phyloP scores from a whole-genome alignment of 2,797 vertebrate genomes.

The Chlorospingus semifuscus region DNA sequence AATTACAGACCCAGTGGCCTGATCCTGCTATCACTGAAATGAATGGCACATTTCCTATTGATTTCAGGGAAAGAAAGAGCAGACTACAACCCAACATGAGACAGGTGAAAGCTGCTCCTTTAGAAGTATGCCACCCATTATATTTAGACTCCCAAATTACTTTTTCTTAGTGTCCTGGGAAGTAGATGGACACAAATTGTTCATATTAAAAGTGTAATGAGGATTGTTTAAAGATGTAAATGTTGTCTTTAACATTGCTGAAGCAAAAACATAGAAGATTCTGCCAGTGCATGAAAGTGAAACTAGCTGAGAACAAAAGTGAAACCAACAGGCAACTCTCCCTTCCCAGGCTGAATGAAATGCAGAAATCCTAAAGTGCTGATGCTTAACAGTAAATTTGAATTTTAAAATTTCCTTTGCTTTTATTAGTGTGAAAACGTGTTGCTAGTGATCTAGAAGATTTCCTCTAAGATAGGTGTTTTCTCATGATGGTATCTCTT shows the following conservation, averaged over 20 bases:
- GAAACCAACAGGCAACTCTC: conserved; percentile 48
- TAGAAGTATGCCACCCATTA: background rate
- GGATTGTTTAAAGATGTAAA: conserved; percentile 20
- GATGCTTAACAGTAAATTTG: background rate
- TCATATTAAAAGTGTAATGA: background rate
- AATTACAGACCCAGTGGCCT: background rate
- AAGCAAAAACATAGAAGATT: background rate
- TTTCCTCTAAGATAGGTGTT: background rate
- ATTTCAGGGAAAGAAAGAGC: conserved; percentile 3
- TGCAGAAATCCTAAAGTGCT: conserved; percentile 3
- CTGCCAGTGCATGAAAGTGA: conserved; percentile 24
- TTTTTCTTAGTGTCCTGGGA: background rate
- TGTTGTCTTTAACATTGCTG: background rate
- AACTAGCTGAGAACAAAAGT: conserved; percentile 59
- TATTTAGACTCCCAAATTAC: background rate
- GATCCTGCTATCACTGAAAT: background rate
- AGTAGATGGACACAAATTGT: background rate
- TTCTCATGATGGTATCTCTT: background rate
- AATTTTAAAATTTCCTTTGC: background rate
- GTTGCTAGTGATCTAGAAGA: background rate
- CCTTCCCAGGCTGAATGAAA: conserved; percentile 5
- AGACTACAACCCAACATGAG: background rate
- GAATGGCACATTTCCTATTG: background rate
- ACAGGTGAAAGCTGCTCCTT: conserved; percentile 7
- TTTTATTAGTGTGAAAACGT: background rate